Evolutionary conservation across 2,797 vertebrate genomes (phyloP).

Genomic region (Taeniopygia guttata): DNA sequence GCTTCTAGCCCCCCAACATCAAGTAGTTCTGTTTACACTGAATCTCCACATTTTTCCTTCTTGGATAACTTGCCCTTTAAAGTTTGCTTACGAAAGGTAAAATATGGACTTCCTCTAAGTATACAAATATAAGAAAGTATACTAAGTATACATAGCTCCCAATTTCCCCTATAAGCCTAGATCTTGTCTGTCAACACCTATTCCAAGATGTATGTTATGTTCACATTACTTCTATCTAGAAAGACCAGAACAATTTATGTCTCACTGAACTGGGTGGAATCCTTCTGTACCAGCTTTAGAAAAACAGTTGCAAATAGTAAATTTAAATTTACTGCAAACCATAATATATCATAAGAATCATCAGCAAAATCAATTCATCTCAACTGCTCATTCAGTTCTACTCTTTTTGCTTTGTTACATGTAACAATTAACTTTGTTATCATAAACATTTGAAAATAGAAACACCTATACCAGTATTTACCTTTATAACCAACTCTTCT

Average conservation of each 20-base stretch:
- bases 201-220: neutral
- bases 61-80: constrained; percentile 50
- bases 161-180: neutral
- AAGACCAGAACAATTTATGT: neutral
- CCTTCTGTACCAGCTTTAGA: neutral
- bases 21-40: constrained; percentile 44
- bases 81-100: constrained; percentile 44
- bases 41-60: constrained; percentile 55
- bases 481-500: neutral
- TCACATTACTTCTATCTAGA: neutral
- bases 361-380: neutral
- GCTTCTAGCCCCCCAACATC: constrained; percentile 7
- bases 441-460: neutral
- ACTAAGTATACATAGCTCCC: neutral
- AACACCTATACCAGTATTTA: neutral
- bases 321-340: neutral
- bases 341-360: neutral
- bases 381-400: neutral
- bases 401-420: neutral
- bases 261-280: neutral
- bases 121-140: neutral
- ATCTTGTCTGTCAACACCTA: neutral
- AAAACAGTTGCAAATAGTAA: neutral
- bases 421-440: neutral
- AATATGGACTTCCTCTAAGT: constrained; percentile 18